Conservation (phyloP, 1,140 invertebrate species). For the Pissodes strobi region DNA sequence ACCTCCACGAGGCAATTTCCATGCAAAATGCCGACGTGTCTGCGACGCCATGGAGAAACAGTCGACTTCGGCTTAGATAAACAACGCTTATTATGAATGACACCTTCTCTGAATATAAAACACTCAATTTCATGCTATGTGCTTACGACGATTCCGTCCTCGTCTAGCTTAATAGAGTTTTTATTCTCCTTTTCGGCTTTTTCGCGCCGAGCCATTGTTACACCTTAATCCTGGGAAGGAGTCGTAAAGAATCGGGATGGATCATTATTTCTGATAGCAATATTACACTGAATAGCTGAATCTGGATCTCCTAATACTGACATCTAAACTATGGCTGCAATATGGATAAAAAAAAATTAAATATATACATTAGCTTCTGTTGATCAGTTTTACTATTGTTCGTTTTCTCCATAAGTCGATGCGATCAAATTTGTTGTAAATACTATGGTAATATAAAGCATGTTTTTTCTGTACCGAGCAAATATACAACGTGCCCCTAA, state of each 20-base stretch:
- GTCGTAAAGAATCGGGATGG: constrained; percentile 13
- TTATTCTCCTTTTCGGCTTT: constrained; percentile 7
- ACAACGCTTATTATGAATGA: constrained; percentile 53
- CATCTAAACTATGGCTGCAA: no score
- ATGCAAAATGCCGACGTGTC: constrained; percentile 41
- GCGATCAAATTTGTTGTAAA: no score
- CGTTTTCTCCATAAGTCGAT: no score
- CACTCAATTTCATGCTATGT: constrained; percentile 49
- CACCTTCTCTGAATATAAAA: constrained; percentile 54
- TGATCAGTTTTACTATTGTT: no score
- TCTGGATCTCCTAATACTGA: no score
- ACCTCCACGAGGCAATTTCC: constrained; percentile 40
- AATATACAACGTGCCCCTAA: no score
- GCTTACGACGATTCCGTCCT: constrained; percentile 16
- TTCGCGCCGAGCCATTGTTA: constrained; percentile 32
- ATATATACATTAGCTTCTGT: no score
- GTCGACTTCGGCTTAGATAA: constrained; percentile 44
- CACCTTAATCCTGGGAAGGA: constrained; percentile 16
- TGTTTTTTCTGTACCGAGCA: no score
- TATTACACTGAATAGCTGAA: no score
- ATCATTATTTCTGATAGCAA: constrained; percentile 1
- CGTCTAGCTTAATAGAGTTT: constrained; percentile 21
- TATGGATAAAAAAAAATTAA: no score
- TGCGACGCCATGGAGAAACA: constrained; percentile 28
- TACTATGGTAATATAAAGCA: no score